A percentile compares a stretch with the other conserved stretches of the same genome.
These are phyloP conservation scores for Drosophila nr. perissopoda DNA, from an alignment of 2,888 invertebrate species.

Conservation along the genomic window DNA sequence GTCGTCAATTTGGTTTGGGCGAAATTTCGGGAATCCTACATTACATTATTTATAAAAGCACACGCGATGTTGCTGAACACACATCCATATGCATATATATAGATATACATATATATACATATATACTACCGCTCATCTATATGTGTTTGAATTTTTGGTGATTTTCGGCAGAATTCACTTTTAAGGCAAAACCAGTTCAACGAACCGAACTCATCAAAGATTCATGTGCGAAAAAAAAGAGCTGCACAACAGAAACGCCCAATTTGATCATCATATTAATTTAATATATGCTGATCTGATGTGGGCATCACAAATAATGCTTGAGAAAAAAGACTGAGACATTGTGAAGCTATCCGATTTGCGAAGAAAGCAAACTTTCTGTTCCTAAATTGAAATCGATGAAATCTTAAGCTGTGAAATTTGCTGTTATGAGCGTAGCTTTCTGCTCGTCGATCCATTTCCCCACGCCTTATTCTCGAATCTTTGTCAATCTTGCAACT, in stretches of 20 bases:
- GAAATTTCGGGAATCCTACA: constrained; percentile 34
- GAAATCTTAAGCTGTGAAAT: background rate
- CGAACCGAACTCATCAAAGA: constrained; percentile 48
- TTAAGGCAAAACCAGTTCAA: constrained; percentile 34
- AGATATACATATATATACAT: constrained; percentile 28
- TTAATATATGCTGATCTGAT: constrained; percentile 25
- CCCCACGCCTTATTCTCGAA: no score
- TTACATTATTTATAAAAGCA: constrained; percentile 60
- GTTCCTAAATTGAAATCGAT: background rate
- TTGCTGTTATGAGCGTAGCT: background rate
- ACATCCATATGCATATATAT: constrained; percentile 28
- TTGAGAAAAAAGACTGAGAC: background rate
- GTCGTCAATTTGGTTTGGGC: constrained; percentile 27
- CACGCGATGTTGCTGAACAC: constrained; percentile 54
- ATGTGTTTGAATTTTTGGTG: background rate
- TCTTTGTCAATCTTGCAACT: background rate
- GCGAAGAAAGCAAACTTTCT: constrained; percentile 20
- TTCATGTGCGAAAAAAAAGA: constrained; percentile 29
- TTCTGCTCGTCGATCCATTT: background rate
- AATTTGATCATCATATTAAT: constrained; percentile 28
- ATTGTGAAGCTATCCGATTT: background rate
- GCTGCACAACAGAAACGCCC: constrained; percentile 13
- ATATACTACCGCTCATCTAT: constrained; percentile 15
- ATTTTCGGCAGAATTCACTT: constrained; percentile 38
- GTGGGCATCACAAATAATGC: constrained; percentile 11